Percentiles rank a stretch among this genome's conserved stretches.
Conservation (phyloP, 2,797 vertebrate species). For the Anguilla pacifica region DNA sequence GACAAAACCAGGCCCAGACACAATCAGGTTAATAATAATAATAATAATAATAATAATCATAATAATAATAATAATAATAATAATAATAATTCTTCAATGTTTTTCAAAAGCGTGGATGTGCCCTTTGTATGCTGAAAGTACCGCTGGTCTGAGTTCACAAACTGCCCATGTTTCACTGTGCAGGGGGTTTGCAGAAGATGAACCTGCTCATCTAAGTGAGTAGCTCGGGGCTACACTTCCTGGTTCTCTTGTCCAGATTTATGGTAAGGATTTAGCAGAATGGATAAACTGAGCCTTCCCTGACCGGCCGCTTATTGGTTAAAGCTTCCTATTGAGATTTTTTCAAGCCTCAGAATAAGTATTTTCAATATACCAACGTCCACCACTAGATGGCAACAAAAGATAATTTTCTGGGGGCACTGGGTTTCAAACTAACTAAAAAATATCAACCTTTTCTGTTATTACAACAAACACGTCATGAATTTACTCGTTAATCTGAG, state of each 20-base stretch:
- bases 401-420: neutral
- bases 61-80: neutral
- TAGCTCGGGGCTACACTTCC: neutral
- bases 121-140: neutral
- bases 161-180: neutral
- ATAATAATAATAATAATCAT: neutral
- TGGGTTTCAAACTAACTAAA: neutral
- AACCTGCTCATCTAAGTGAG: neutral
- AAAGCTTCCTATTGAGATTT: neutral
- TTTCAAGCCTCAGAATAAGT: neutral
- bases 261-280: neutral
- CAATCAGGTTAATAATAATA: neutral
- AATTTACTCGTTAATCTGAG: neutral
- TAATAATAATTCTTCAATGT: neutral
- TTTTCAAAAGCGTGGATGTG: neutral
- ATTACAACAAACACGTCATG: neutral
- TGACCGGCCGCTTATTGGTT: neutral
- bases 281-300: neutral
- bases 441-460: neutral
- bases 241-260: neutral
- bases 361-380: neutral
- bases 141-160: neutral
- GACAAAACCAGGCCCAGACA: neutral
- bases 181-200: neutral
- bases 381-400: slow-evolving; percentile 25